Conservation (phyloP, 1,140 invertebrate genomes). For the Lanistes nyassanus region DNA sequence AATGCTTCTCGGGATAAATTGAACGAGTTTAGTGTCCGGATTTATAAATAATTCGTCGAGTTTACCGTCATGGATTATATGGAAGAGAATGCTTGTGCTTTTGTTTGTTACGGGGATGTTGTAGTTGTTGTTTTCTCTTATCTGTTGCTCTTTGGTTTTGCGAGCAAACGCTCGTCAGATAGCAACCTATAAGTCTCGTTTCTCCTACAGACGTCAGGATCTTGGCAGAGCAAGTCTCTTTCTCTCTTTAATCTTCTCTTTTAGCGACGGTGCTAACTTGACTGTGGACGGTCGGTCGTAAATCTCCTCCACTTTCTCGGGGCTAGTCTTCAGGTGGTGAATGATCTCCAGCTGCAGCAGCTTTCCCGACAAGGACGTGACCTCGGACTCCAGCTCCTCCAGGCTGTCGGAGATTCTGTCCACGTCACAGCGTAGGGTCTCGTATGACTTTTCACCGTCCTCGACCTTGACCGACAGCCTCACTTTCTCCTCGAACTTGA, state of each 20-base stretch:
- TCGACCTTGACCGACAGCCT: slow-evolving; percentile 53
- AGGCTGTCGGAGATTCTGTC: slow-evolving; percentile 53
- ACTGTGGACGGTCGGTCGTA: slow-evolving; percentile 58
- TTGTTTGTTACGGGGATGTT: too few relatives aligned
- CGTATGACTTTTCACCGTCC: slow-evolving; percentile 53
- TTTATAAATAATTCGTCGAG: too few relatives aligned
- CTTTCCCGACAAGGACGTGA: slow-evolving; percentile 53
- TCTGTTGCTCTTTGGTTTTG: too few relatives aligned
- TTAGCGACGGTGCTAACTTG: slow-evolving; percentile 61
- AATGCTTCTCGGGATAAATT: too few relatives aligned
- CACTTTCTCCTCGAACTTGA: slow-evolving; percentile 54
- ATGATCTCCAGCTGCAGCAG: slow-evolving; percentile 62
- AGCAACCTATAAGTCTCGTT: too few relatives aligned
- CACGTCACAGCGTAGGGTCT: slow-evolving; percentile 50
- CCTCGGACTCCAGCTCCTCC: slow-evolving; percentile 54
- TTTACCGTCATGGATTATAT: too few relatives aligned
- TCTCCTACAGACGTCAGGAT: not conserved
- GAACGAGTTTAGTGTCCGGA: too few relatives aligned
- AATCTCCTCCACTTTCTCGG: slow-evolving; percentile 61
- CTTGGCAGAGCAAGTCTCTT: slow-evolving; percentile 41
- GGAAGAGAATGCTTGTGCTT: too few relatives aligned
- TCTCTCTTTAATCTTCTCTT: slow-evolving; percentile 54
- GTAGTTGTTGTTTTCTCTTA: too few relatives aligned
- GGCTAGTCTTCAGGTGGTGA: slow-evolving; percentile 60
- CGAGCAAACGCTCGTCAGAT: too few relatives aligned